Conservation (phyloP, 2,888 invertebrate species). For the Serrognathus titanus region DNA sequence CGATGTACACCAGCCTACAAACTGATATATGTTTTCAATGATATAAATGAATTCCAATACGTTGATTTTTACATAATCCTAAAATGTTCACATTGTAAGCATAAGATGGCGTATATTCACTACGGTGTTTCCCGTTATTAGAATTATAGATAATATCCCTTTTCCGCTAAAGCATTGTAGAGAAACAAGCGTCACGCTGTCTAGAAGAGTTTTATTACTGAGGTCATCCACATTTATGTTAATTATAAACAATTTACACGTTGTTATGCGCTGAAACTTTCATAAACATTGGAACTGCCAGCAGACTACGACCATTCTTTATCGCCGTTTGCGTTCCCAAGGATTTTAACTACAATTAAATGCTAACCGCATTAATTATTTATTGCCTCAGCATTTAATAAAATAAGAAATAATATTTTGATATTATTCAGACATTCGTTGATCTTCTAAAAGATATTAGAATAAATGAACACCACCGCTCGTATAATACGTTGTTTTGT, state of each 20-base stretch:
- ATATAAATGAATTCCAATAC: neutral
- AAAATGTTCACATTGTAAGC: neutral
- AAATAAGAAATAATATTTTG: too few relatives aligned
- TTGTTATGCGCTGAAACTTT: neutral
- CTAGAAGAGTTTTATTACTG: slow-evolving; percentile 24
- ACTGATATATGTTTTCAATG: neutral
- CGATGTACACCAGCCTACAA: too few relatives aligned
- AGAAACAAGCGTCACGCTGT: slow-evolving; percentile 29
- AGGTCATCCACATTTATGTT: slow-evolving; percentile 24
- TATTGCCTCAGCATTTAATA: too few relatives aligned
- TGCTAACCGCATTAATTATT: too few relatives aligned
- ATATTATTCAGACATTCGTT: too few relatives aligned
- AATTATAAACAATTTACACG: slow-evolving; percentile 21
- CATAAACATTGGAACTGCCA: too few relatives aligned
- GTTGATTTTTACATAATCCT: neutral
- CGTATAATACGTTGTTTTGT: too few relatives aligned
- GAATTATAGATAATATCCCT: slow-evolving; percentile 8
- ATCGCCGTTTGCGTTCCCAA: too few relatives aligned
- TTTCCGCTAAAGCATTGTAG: slow-evolving; percentile 9
- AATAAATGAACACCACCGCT: too few relatives aligned
- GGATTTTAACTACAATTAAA: too few relatives aligned
- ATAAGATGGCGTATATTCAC: neutral
- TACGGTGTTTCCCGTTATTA: slow-evolving; percentile 4
- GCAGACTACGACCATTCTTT: too few relatives aligned
- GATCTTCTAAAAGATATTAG: too few relatives aligned